A percentile compares a stretch with the other conserved stretches of the same genome.
Conservation (phyloP, 1,140 invertebrate genomes). For the Drosophila miranda region DNA sequence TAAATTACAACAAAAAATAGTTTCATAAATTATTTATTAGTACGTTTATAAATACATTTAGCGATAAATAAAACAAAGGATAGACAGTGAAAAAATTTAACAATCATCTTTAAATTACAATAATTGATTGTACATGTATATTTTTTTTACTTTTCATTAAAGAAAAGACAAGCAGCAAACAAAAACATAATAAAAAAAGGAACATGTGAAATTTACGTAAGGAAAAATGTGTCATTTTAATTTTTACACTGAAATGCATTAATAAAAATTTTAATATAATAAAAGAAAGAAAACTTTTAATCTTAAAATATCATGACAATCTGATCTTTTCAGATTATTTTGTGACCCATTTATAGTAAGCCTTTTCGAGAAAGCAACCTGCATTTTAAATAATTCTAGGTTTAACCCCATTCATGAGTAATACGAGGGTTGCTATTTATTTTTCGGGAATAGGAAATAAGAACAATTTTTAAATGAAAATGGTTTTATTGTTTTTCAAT, state of each 20-base stretch:
- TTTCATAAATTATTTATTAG: conserved; percentile 64
- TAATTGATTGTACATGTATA: conserved; percentile 62
- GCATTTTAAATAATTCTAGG: too few relatives aligned
- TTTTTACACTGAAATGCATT: conserved; percentile 75
- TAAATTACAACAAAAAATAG: conserved; percentile 40
- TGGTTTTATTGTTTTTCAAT: too few relatives aligned
- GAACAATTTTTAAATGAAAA: too few relatives aligned
- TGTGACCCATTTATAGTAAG: too few relatives aligned
- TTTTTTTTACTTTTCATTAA: conserved; percentile 66
- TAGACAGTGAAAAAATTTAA: conserved; percentile 66
- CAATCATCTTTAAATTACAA: conserved; percentile 69
- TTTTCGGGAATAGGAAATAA: too few relatives aligned
- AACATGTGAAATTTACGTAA: conserved; percentile 72
- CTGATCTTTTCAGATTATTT: neutral
- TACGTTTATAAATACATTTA: conserved; percentile 53
- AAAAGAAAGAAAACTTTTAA: conserved; percentile 31
- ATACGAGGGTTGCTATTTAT: too few relatives aligned
- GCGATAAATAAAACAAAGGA: conserved; percentile 49
- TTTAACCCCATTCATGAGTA: too few relatives aligned
- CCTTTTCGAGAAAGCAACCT: too few relatives aligned
- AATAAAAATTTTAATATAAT: conserved; percentile 74
- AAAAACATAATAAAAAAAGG: conserved; percentile 32
- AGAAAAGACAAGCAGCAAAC: conserved; percentile 45
- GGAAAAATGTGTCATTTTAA: conserved; percentile 74
- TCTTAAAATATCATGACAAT: conserved; percentile 9